Conservation (phyloP, 2,113 vertebrate species). For the Arvicanthis niloticus region DNA sequence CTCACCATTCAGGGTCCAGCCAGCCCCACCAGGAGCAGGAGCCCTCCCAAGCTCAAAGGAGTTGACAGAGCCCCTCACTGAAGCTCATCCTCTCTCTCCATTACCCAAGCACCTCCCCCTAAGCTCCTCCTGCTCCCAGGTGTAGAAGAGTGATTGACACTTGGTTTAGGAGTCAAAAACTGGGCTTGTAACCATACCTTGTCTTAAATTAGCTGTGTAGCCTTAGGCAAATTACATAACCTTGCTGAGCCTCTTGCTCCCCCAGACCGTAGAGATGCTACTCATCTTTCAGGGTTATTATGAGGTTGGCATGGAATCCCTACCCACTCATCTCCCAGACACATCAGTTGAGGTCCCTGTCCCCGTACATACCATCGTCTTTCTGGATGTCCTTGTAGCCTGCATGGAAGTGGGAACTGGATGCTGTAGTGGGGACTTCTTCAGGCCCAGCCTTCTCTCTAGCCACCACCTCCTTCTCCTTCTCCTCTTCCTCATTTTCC, state of each 20-base stretch:
- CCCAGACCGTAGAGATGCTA: background rate
- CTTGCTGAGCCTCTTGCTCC: slow-evolving; percentile 18
- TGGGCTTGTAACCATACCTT: background rate
- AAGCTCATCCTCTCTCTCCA: background rate
- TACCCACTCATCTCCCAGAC: background rate
- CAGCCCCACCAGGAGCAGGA: background rate
- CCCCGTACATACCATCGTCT: slow-evolving; percentile 74
- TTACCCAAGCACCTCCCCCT: background rate
- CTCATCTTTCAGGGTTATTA: background rate
- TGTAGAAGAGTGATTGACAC: background rate
- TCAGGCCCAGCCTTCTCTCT: slow-evolving; percentile 41
- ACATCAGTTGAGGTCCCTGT: background rate
- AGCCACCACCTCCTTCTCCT: background rate
- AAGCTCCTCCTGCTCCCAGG: background rate
- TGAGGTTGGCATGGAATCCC: background rate
- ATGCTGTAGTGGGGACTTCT: slow-evolving; percentile 74
- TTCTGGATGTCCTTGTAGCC: slow-evolving; percentile 77
- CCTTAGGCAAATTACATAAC: background rate
- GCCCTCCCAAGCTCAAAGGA: background rate
- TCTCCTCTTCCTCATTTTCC: slow-evolving; percentile 24
- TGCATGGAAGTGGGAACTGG: slow-evolving; percentile 62
- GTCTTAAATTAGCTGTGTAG: slow-evolving; percentile 37
- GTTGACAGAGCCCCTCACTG: background rate
- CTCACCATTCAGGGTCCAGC: background rate
- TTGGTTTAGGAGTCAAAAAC: background rate